Base-by-base conservation (phyloP, 1,140 invertebrate species). In the Euwallacea fornicatus region DNA sequence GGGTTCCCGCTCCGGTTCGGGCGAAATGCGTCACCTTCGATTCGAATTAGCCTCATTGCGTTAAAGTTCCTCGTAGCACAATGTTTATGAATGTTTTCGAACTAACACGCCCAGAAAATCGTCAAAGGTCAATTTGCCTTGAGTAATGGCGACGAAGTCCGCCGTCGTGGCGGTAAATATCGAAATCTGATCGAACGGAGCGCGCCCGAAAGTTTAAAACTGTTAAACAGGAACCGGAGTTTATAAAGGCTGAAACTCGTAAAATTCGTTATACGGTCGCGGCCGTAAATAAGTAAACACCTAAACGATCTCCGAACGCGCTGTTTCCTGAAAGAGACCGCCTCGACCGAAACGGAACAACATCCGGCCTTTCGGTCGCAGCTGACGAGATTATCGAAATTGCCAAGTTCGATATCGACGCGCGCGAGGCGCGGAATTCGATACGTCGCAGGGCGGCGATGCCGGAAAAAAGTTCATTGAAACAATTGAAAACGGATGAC, bases 271-370 rank as follows among this genome's bases (percentile, higher is more conserved):
- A 62, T 62, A 13, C 42, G 60, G n/a, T 42, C 42, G n/a, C 16
- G 9, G 62, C 41, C 62, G 47, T 66, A 66, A 66, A 58, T 66
- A 66, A 43, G 64, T 66, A 66, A 66, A 66, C 65, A 66, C 65
- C 54, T 56, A 56, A 66, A 66, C 41, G 53, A 53, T 54, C 47
- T 13, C 10, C 42, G 42, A 62, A 66, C 42, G 53, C 53, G 65
- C 44, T 66, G 44, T 66, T n/a, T 56, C 46, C 46, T 50, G 46
- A 50, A 50, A 50, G 46, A 50, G 46, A 13, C 46, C 46, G 46
- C 46, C 58, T 33, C 58, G n/a, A 65, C 21, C 3, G 63, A 65
- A 65, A 65, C 13, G 7, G n/a, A 16, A 53, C 1, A 54, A 54
- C 47, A 65, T 54, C 50, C 63, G 63, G 47, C 15, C 47, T 42